Evolutionary conservation across 2,888 invertebrate species (phyloP), one percentile per base, ranked within the genome.

Genomic region (Agonopterix subpropinquella): DNA sequence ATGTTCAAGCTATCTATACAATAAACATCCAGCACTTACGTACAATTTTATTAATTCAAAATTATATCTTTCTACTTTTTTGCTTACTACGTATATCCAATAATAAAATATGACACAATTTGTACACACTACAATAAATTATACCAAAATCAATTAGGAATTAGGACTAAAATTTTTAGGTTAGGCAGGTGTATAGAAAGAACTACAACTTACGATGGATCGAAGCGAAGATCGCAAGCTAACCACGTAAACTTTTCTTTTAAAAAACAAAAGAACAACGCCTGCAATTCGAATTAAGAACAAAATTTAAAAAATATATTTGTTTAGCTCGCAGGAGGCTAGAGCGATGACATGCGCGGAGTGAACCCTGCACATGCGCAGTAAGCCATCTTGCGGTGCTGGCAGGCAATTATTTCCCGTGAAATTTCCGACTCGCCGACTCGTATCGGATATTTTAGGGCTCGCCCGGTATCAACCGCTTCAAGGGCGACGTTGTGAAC

Each of bases 401-500:
- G 56, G 59, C 66, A 65, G 42, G 68, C 74, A 80, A 85, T 82
- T 77, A 81, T 73, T 75, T 65, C 69, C 64, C 28, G 66, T 70
- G 70, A 76, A 77, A 80, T 84, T 81, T 85, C 85, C 85, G 77
- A 55, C 59, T 60, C 64, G 62, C 57, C 66, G 67, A 65, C 61
- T 62, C 58, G 57, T 68, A 72, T 76, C 70, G 73, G 73, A 72
- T 68, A 69, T 76, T 73, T 73, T 70, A 80, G 76, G 78, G 81
- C 66, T 81, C 73, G 77, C 68, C 73, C 51, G 58, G 59, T 62
- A 61, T 57, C 62, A 53, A 58, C 54, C 55, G 56, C 56, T 54
- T 59, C 53, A 52, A 53, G 54, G 28, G 50, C 58, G 56, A 62
- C 58, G 50, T 63, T 68, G 52, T 64, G 53, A 39, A 8, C 39